phyloP scores from a whole-genome alignment of 2,113 vertebrate genomes.

The Eudyptes chrysolophus region DNA sequence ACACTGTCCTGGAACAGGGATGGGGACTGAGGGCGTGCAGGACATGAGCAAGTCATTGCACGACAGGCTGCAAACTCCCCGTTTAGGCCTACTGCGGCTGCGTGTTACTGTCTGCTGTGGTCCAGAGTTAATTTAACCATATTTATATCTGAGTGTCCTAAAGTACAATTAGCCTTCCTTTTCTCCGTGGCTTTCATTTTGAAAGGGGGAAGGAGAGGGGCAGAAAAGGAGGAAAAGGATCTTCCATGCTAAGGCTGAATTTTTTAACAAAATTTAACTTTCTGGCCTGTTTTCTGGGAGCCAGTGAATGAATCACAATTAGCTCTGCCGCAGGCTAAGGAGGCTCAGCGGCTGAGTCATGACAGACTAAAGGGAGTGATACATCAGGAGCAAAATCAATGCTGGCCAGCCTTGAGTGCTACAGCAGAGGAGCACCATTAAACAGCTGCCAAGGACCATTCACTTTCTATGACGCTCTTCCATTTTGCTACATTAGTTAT shows the following conservation, averaged over 20 bases:
- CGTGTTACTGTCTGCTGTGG: fast-evolving
- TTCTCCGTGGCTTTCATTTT: not conserved
- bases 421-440: not conserved
- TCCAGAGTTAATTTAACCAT: not conserved
- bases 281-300: not conserved
- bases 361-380: not conserved
- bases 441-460: not conserved
- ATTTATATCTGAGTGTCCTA: not conserved
- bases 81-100: fast-evolving
- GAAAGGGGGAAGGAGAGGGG: not conserved
- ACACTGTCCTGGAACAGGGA: not conserved
- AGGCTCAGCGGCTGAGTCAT: not conserved
- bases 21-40: not conserved
- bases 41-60: fast-evolving
- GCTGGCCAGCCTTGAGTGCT: constrained; percentile 14
- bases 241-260: not conserved
- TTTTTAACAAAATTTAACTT: not conserved
- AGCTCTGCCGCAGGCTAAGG: not conserved
- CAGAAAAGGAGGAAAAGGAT: not conserved
- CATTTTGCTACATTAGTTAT: not conserved
- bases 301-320: not conserved
- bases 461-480: not conserved
- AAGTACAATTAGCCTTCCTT: not conserved
- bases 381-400: not conserved
- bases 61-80: not conserved